Conservation (phyloP, 2,113 vertebrate genomes). For the Cyanoderma ruficeps region DNA sequence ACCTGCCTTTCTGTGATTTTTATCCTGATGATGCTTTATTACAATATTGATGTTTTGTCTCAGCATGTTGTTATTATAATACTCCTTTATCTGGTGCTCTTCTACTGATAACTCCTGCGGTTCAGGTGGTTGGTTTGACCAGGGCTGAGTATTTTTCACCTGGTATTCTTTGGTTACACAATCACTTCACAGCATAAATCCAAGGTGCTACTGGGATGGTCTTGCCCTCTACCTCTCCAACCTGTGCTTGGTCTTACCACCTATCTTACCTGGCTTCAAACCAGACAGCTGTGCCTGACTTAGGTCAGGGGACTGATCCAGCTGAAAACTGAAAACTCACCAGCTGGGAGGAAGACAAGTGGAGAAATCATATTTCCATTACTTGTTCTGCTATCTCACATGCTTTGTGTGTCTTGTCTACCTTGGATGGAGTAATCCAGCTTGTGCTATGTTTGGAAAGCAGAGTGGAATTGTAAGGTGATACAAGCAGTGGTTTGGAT, state of each 20-base stretch:
- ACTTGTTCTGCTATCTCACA: conserved; percentile 8
- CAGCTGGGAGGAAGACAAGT: not conserved
- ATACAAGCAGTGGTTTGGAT: not conserved
- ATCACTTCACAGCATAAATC: not conserved
- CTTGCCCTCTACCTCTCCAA: not conserved
- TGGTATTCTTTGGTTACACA: not conserved
- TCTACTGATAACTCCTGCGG: not conserved
- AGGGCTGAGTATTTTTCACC: not conserved
- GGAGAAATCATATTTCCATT: conserved; percentile 3
- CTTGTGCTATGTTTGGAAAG: conserved; percentile 41
- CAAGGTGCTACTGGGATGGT: not conserved
- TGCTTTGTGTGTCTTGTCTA: conserved; percentile 27
- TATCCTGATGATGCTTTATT: not conserved
- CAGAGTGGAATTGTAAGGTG: conserved; percentile 37
- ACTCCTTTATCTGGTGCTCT: not conserved
- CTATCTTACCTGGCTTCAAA: not conserved
- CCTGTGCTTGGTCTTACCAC: not conserved
- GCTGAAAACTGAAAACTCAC: conserved; percentile 26
- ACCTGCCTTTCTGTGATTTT: not conserved
- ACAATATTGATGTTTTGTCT: not conserved
- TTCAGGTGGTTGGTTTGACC: not conserved
- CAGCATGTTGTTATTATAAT: not conserved
- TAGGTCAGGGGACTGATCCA: not conserved
- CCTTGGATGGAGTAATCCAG: not conserved
- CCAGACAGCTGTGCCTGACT: not conserved